phyloP scores from a whole-genome alignment of 1,140 invertebrate species.

The Carcinoscorpius rotundicauda region DNA sequence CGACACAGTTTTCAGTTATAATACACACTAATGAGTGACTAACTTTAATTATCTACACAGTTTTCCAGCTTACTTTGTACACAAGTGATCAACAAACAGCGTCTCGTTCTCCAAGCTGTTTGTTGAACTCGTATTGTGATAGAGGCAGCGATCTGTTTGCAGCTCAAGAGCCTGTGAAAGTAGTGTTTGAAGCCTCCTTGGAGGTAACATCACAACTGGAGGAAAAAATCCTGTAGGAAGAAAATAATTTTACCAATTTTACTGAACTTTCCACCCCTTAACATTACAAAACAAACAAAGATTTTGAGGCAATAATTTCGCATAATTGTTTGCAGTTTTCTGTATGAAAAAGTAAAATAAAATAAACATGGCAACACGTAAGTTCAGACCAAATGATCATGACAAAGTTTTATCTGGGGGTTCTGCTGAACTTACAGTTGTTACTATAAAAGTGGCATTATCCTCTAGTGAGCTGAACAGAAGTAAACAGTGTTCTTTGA shows the following conservation, averaged over 20 bases:
- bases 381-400: too few relatives aligned
- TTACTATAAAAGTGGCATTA: too few relatives aligned
- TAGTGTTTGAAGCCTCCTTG: constrained; percentile 65
- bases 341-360: too few relatives aligned
- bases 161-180: constrained; percentile 81
- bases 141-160: constrained; percentile 77
- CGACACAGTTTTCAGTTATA: too few relatives aligned
- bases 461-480: too few relatives aligned
- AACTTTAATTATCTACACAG: too few relatives aligned
- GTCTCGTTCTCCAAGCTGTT: constrained; percentile 44
- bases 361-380: background rate
- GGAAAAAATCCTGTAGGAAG: constrained; percentile 55
- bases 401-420: too few relatives aligned
- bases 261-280: too few relatives aligned
- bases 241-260: background rate
- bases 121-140: constrained; percentile 53
- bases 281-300: background rate
- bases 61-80: constrained; percentile 46
- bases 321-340: too few relatives aligned
- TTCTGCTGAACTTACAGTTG: too few relatives aligned
- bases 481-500: too few relatives aligned
- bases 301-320: background rate
- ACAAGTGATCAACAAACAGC: constrained; percentile 76
- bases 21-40: too few relatives aligned
- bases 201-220: constrained; percentile 89